Base-by-base conservation (phyloP, 2,113 vertebrate species). In the Eptesicus fuscus region DNA sequence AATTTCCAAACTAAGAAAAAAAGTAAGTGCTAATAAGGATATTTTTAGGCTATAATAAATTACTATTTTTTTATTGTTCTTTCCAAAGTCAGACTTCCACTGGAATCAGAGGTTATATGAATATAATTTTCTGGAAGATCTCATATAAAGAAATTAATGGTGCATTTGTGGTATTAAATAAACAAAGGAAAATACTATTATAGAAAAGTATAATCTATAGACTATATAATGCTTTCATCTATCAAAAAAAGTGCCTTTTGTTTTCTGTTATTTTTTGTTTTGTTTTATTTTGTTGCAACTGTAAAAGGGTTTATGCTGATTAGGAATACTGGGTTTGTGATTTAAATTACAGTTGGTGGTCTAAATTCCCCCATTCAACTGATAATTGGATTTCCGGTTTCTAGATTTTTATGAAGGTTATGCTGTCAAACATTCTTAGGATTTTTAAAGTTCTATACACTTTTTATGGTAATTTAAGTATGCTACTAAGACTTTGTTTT, bases 331-430 rank as follows among this genome's bases (percentile, higher is more conserved):
- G 47, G 73, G 30, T 69, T 93, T 92, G 47, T 88, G 49, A 90
- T 95, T 95, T 95, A 92, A 95, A 95, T 94, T 92, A 86, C 28
- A 89, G 56, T 89, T 76, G 37, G 88, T 47, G 9, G 25, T 80
- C 86, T 86, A 86, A 96, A 96, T 93, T 95, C 49, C 71, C 42
- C 37, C 67, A 96, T 86, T 95, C 86, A 89, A 76, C 28, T 96
- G 95, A 96, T 95, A 96, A 97, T 83, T 97, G 91, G 82, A 96
- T 96, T 95, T 97, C 63, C 78, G 88, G 71, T 83, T 83, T 96
- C 91, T 93, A 91, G 85, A 93, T 94, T 95, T 95, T 96, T 96
- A 95, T 92, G 88, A 96, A 95, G 82, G 37, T 78, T 96, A 83
- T 73, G 56, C 70, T 91, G 83, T 96, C 84, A 95, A 93, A 83